Base-by-base conservation (phyloP, 2,888 invertebrate species). In the Polia nebulosa region DNA sequence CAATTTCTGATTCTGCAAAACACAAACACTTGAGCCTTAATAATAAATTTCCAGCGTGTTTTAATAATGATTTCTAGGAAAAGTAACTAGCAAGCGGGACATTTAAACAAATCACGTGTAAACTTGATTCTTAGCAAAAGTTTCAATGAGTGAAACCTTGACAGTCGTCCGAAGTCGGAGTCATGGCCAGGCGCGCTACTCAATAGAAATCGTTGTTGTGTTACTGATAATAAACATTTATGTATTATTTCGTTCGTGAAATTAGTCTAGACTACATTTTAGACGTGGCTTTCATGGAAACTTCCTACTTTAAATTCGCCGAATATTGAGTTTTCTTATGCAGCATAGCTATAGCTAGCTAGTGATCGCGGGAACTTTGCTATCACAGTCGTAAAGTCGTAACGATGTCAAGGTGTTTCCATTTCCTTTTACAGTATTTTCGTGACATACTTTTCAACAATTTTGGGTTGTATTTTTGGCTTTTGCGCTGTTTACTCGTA, bases 81-180 rank as follows among this genome's bases (percentile, higher is more conserved):
- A 72, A 68, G 45, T 72, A 56, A 45, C 17, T 47, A 27, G 20
- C 20, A 20, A 59, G 49, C 44, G 65, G 41, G 71, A 61, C 66
- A 59, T 80, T 72, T 52, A 69, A 76, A 76, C 67, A 81, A 80
- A 75, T 80, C 74, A 81, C 68, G 72, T 76, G 72, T 76, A 83
- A 74, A 81, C 57, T 82, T 70, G 71, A 73, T 69, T 78, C 58
- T 74, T 72, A 72, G 74, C 72, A 83, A 83, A 83, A 84, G 76
- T 82, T 82, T 80, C 78, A 78, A 82, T 79, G 79, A 79, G 73
- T n/a, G 60, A 63, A 72, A 84, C 85, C 84, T 84, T 84, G 85
- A 80, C 76, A 77, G 61, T 59, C 51, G 59, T 36, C 67, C 71
- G 57, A 59, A 77, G 84, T 81, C 71, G 57, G 63, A 77, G 84